Conservation (phyloP, 2,888 invertebrate species). For the Miltochrista miniata region DNA sequence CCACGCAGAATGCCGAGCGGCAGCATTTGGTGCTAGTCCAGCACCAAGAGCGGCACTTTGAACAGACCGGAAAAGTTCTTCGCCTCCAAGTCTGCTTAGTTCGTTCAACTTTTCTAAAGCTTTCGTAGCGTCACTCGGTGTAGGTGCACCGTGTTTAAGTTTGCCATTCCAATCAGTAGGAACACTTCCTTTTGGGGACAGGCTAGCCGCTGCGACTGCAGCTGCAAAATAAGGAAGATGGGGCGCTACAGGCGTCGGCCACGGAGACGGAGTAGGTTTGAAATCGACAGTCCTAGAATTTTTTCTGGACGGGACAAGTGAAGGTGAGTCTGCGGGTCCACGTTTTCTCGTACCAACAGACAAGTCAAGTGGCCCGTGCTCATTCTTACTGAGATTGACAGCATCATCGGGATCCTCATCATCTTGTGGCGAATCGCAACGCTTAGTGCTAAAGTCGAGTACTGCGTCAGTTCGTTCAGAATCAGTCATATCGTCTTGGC, state of each 20-base stretch:
- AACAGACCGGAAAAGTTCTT: constrained; percentile 87
- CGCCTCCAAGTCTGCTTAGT: constrained; percentile 92
- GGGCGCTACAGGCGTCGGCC: constrained; percentile 91
- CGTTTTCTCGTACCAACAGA: constrained; percentile 90
- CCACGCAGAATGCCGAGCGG: constrained; percentile 95
- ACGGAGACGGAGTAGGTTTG: constrained; percentile 88
- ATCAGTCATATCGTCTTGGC: constrained; percentile 87
- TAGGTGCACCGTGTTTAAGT: constrained; percentile 86
- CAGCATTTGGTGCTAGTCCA: constrained; percentile 78
- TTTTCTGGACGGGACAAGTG: constrained; percentile 86
- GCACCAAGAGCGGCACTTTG: constrained; percentile 80
- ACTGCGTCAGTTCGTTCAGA: constrained; percentile 86
- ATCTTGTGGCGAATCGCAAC: constrained; percentile 78
- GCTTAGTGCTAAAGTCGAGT: constrained; percentile 92
- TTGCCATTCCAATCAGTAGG: constrained; percentile 91
- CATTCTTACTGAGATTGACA: constrained; percentile 88
- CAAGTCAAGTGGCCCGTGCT: constrained; percentile 90
- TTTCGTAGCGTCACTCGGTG: constrained; percentile 92
- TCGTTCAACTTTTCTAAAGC: constrained; percentile 96
- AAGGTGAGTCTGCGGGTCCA: constrained; percentile 85
- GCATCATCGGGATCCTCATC: constrained; percentile 86
- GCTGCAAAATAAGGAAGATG: constrained; percentile 92
- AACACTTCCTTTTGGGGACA: constrained; percentile 88
- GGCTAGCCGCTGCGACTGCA: constrained; percentile 89
- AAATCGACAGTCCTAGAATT: constrained; percentile 87